Base-by-base conservation (phyloP, 2,888 invertebrate species). In the Cosmopolites sordidus region DNA sequence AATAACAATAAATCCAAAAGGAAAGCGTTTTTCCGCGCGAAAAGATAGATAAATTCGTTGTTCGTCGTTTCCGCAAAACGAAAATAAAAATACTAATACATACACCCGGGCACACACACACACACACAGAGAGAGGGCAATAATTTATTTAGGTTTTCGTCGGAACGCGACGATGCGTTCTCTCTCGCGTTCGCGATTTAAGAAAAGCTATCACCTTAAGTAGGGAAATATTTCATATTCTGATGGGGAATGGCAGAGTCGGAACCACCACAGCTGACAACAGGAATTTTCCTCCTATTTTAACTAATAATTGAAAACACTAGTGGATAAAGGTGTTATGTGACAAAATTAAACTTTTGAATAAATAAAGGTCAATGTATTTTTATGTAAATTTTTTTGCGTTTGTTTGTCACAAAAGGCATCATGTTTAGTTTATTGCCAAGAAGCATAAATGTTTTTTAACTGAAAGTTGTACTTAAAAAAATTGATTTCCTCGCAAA, bases 141-240 rank as follows among this genome's bases (percentile, higher is more conserved):
- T 73, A 73, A 73, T 73, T 73, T 73, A 72, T 73, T 72, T 71
- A 69, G 67, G 71, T 69, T 70, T 63, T 62, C 52, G 49, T 52
- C 56, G 56, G 49, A 3, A 5, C 4, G 46, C 48, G 52, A 56
- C 52, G 49, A 48, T 51, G 46, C 52, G 49, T 52, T 52, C 37
- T 3, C 40, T 49, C 56, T 58, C 61, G 53, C 50, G 50, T 48
- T 51, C 62, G 66, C 69, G 69, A 69, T 71, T 74, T 73, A 74
- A 73, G 73, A 71, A 74, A 75, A 75, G 75, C 74, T 69, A 75
- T 75, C 75, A 74, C 70, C 73, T 72, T 74, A 75, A 75, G 75
- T 75, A 75, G 69, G 70, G 68, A 68, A 67, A 75, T 75, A 75
- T 74, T 73, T 75, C 74, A 75, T 74, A 71, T 73, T 70, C 66